Base-by-base conservation (phyloP, 1,140 invertebrate species). In the Drosophila prosaltans region DNA sequence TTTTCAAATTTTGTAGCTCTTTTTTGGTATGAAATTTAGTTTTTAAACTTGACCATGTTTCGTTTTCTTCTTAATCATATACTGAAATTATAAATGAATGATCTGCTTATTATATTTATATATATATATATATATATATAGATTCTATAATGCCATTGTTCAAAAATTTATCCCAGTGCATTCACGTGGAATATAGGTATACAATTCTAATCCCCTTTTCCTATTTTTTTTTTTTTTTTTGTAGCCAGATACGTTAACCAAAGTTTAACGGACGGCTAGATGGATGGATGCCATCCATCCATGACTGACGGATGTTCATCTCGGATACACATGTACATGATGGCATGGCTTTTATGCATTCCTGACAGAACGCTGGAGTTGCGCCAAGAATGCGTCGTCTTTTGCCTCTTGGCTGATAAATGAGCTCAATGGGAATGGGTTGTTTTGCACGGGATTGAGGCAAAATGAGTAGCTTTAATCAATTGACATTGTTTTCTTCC, bases 351-450 rank as follows among this genome's bases (percentile, higher is more conserved):
- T 82, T 83, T 86, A 72, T 88, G 83, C 83, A 80, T 64, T 80
- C 73, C 51, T 82, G 82, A 86, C 82, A 86, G 82, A 45, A 54
- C 68, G 78, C 82, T 86, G 82, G 82, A 86, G 82, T 88, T 82
- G 76, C 58, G 82, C 82, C 82, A 86, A 86, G 81, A 86, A 82
- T 86, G 82, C 76, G 70, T 61, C 69, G 45, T 2, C 10, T 51
- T 26, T 26, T 26, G 28, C 24, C 71, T 24, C 51, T 30, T 5
- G 55, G 60, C 64, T 77, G 74, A 77, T 77, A 67, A 43, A 78
- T 74, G 74, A 77, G 76, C 71, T 41, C 64, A 43, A 59, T 16
- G 59, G 59, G 30, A 41, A 63, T 26, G 54, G 21, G 41, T 48
- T 32, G 48, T 1, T 1, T 48, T 48, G 45, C 45, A 48, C 6